phyloP scores from a whole-genome alignment of 2,888 invertebrate genomes.

The Diabrotica balteata region DNA sequence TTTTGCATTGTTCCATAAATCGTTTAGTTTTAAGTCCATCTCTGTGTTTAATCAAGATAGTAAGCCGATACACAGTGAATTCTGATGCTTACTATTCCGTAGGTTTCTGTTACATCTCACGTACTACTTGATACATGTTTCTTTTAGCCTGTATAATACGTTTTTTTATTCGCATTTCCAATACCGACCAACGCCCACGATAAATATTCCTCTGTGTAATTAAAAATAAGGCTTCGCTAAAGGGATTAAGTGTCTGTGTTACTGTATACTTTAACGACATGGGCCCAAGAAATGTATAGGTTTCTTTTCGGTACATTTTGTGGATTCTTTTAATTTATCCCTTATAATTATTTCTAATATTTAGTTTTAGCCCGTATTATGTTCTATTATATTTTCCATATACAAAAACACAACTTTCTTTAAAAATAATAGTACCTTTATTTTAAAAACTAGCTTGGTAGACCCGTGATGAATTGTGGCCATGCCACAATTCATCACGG shows the following conservation, averaged over 20 bases:
- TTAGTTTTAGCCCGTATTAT: no score
- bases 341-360: no score
- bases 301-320: neutral
- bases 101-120: slow-evolving; percentile 35
- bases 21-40: neutral
- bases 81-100: slow-evolving; percentile 35
- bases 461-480: no score
- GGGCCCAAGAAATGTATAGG: neutral
- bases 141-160: neutral
- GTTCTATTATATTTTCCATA: no score
- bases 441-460: no score
- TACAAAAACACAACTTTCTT: no score
- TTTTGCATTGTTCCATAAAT: no score
- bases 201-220: slow-evolving; percentile 23
- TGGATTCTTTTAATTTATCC: no score
- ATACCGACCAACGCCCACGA: slow-evolving; percentile 6
- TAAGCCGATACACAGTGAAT: slow-evolving; percentile 30
- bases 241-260: slow-evolving; percentile 19
- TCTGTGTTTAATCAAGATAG: slow-evolving; percentile 22
- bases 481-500: no score
- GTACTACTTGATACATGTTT: slow-evolving; percentile 25
- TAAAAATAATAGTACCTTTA: no score
- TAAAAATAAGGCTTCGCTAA: slow-evolving; percentile 30
- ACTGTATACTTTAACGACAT: slow-evolving; percentile 6
- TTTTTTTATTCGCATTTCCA: neutral